Percentiles rank a stretch among this genome's conserved stretches.
These are phyloP conservation scores for Pollimyrus isidori DNA, from an alignment of 2,113 vertebrate species.

Conservation along the genomic window DNA sequence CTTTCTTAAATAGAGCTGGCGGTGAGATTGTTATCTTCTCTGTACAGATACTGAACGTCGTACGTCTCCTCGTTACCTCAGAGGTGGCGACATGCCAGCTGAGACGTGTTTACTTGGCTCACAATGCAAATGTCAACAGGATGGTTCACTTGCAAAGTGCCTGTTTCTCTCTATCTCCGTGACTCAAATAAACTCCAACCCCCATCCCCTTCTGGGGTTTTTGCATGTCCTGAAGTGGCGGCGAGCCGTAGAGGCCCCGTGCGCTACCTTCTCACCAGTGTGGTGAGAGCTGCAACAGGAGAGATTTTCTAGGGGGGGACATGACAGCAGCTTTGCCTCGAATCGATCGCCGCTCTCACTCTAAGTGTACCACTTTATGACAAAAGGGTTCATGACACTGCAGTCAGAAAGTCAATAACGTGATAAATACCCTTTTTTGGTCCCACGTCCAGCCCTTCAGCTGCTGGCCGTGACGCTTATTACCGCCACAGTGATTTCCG, in stretches of 20 bases:
- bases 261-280: slow-evolving; percentile 55
- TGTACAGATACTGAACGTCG: not conserved
- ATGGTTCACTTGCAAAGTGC: not conserved
- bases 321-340: slow-evolving; percentile 66
- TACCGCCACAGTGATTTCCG: slow-evolving; percentile 86
- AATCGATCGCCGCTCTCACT: slow-evolving; percentile 65
- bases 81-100: not conserved
- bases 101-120: not conserved
- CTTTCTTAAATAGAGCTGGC: not conserved
- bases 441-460: slow-evolving; percentile 74
- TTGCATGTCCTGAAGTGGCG: not conserved
- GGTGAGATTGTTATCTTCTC: not conserved
- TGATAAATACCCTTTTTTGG: slow-evolving; percentile 73
- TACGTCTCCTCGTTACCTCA: not conserved
- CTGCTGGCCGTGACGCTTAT: slow-evolving; percentile 82
- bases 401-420: slow-evolving; percentile 78
- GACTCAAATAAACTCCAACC: not conserved
- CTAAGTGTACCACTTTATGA: slow-evolving; percentile 74
- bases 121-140: not conserved
- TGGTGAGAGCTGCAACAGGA: slow-evolving; percentile 67
- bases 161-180: not conserved
- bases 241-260: not conserved
- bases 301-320: slow-evolving; percentile 64
- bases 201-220: not conserved
- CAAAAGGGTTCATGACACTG: slow-evolving; percentile 71